Conservation (phyloP, 1,140 invertebrate genomes). For the Eufriesea mexicana region DNA sequence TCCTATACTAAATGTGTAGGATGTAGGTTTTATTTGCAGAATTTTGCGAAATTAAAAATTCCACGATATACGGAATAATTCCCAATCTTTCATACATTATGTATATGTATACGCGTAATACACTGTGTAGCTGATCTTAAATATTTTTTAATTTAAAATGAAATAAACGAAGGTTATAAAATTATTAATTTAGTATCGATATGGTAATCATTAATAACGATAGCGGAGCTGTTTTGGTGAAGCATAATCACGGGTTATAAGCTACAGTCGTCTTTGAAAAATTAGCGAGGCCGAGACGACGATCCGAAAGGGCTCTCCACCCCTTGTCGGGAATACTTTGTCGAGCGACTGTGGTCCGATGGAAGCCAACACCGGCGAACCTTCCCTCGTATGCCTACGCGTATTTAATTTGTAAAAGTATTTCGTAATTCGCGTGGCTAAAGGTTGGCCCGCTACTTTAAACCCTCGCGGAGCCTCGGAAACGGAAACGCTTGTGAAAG, state of each 20-base stretch:
- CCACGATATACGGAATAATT: no score
- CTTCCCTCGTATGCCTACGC: conserved; percentile 63
- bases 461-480: conserved; percentile 56
- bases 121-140: no score
- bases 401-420: conserved; percentile 78
- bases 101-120: no score
- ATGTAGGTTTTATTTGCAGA: no score
- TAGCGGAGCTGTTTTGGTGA: no score
- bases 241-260: not conserved
- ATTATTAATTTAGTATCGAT: no score
- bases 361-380: conserved; percentile 68
- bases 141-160: no score
- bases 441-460: conserved; percentile 67
- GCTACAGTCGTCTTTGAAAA: conserved; percentile 53
- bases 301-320: conserved; percentile 55
- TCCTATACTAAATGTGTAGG: no score
- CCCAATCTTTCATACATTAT: no score
- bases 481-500: conserved; percentile 57
- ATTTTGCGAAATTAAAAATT: no score
- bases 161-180: no score
- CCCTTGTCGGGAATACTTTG: conserved; percentile 78
- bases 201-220: no score
- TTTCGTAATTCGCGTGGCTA: conserved; percentile 74
- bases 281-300: conserved; percentile 49
- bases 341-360: conserved; percentile 75